A percentile compares a stretch with the other conserved stretches of the same genome.
Conservation (phyloP, 2,113 vertebrate species). For the Prochilodus magdalenae region DNA sequence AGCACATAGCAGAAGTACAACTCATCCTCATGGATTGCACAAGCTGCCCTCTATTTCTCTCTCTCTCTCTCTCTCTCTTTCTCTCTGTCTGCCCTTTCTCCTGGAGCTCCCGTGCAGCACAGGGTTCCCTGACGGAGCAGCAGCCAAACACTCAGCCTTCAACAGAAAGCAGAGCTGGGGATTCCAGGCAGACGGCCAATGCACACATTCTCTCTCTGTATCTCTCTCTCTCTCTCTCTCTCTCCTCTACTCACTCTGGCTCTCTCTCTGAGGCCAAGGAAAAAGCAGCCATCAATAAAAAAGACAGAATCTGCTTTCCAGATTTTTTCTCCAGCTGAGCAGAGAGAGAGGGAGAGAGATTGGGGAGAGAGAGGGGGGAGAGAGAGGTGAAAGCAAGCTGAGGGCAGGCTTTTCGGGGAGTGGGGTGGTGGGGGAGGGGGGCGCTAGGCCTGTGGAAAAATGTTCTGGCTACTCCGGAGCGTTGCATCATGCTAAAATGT, state of each 20-base stretch:
- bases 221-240: conserved; percentile 31
- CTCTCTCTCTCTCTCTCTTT: conserved; percentile 28
- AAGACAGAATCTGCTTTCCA: conserved; percentile 56
- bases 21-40: conserved; percentile 3
- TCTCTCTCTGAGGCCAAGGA: conserved; percentile 39
- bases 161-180: conserved; percentile 58
- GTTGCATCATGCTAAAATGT: conserved; percentile 58
- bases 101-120: conserved; percentile 56
- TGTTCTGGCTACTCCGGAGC: conserved; percentile 33
- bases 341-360: too few species aligned
- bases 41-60: neutral
- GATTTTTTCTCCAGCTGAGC: conserved; percentile 48
- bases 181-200: conserved; percentile 63
- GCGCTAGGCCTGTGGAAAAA: conserved; percentile 37
- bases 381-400: conserved; percentile 44
- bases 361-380: too few species aligned
- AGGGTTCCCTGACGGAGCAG: conserved; percentile 62
- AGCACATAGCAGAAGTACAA: neutral
- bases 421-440: too few species aligned
- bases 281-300: conserved; percentile 56
- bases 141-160: conserved; percentile 74
- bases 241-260: conserved; percentile 17
- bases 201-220: conserved; percentile 54
- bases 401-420: neutral
- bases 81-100: conserved; percentile 52